Conservation (phyloP, 2,113 vertebrate genomes). For the Aviceda subcristata region DNA sequence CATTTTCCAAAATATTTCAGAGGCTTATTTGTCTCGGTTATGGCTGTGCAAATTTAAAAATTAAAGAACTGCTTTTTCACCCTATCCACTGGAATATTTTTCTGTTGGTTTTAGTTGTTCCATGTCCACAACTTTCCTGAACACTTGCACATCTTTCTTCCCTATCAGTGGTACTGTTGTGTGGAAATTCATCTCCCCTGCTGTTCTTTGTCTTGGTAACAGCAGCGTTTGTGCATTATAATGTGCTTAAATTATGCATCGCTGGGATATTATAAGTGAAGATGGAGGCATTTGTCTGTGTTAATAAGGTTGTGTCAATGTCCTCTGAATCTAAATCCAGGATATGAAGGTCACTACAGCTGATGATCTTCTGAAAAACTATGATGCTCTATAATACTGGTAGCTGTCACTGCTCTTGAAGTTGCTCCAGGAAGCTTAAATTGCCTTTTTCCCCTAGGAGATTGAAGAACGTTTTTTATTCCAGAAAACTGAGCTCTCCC, state of each 20-base stretch:
- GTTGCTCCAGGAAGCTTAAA: background rate
- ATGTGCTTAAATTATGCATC: background rate
- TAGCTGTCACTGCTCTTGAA: background rate
- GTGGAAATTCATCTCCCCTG: background rate
- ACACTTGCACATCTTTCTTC: background rate
- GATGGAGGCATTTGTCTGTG: background rate
- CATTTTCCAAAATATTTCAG: slow-evolving; percentile 39
- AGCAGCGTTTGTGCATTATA: background rate
- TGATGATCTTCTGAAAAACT: background rate
- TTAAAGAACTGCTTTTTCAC: slow-evolving; percentile 22
- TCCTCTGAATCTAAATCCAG: background rate
- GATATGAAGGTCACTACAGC: background rate
- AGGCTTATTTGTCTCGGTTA: background rate
- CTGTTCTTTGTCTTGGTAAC: background rate
- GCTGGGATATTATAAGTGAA: background rate
- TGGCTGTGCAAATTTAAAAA: slow-evolving; percentile 22
- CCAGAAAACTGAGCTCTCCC: background rate
- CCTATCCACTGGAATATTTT: background rate
- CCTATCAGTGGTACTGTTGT: background rate
- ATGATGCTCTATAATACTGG: background rate
- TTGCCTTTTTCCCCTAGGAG: background rate
- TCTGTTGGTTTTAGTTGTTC: background rate
- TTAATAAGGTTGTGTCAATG: background rate
- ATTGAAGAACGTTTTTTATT: background rate
- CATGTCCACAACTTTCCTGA: background rate